These are phyloP conservation scores for Solenopsis invicta DNA, from an alignment of 1,140 invertebrate genomes.

Conservation along the genomic window DNA sequence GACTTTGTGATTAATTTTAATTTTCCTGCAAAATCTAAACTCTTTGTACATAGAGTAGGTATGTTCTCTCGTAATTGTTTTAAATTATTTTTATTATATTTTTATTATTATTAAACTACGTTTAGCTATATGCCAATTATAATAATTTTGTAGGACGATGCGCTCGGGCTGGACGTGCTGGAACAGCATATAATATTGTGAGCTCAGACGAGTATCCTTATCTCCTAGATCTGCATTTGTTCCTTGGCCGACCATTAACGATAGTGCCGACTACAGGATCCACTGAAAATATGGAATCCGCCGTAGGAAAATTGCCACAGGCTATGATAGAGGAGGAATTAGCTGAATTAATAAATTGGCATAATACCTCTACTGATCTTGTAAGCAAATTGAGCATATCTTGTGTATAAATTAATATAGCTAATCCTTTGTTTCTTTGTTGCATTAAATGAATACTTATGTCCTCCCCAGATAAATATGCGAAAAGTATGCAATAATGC, in stretches of 20 bases:
- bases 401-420: constrained; percentile 32
- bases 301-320: constrained; percentile 94
- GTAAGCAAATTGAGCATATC: constrained; percentile 86
- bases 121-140: not conserved
- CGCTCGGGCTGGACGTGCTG: constrained; percentile 96
- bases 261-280: constrained; percentile 87
- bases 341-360: constrained; percentile 92
- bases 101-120: constrained; percentile 33
- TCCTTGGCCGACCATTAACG: constrained; percentile 93
- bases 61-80: constrained; percentile 83
- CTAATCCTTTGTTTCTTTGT: constrained; percentile 35
- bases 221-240: constrained; percentile 97
- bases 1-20: constrained; percentile 99
- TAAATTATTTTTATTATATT: constrained; percentile 35
- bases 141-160: constrained; percentile 92
- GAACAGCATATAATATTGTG: constrained; percentile 96
- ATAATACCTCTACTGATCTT: constrained; percentile 92
- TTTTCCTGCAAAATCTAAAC: constrained; percentile 98
- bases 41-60: constrained; percentile 99
- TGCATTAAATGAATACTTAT: not conserved
- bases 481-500: constrained; percentile 94
- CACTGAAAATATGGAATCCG: constrained; percentile 86
- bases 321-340: constrained; percentile 94
- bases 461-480: constrained; percentile 89
- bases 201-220: constrained; percentile 96